Evolutionary conservation across 2,113 vertebrate genomes (phyloP).

Genomic region (Chroicocephalus ridibundus): DNA sequence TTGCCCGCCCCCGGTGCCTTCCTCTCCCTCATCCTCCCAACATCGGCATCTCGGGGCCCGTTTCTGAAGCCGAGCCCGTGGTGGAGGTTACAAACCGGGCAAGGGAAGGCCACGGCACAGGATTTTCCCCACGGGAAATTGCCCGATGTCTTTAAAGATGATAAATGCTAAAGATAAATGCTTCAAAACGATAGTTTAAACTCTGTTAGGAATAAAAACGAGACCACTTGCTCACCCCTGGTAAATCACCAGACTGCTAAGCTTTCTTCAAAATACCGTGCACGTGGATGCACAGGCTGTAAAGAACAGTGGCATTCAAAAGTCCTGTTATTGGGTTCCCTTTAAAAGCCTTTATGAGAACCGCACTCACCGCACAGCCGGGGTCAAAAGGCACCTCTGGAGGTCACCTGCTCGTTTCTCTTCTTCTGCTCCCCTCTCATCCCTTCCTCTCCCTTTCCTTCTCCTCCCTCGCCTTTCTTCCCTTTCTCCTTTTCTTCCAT

Average conservation of each 20-base stretch:
- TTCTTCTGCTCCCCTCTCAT: background rate
- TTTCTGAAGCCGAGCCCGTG: background rate
- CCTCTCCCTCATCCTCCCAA: background rate
- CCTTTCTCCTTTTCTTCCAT: background rate
- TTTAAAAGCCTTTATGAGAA: background rate
- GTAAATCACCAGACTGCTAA: background rate
- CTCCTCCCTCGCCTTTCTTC: background rate
- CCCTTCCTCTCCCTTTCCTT: background rate
- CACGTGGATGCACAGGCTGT: background rate
- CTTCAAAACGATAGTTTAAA: background rate
- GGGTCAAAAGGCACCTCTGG: background rate
- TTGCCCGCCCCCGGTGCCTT: rapidly evolving
- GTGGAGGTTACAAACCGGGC: background rate
- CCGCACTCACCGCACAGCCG: background rate
- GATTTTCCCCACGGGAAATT: rapidly evolving
- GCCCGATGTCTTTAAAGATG: background rate
- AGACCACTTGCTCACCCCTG: background rate
- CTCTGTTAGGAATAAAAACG: background rate
- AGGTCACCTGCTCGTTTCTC: background rate
- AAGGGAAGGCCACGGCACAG: background rate
- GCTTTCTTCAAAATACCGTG: background rate
- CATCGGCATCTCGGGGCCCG: rapidly evolving
- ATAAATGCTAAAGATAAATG: background rate
- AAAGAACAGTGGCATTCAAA: background rate
- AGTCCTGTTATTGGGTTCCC: background rate